phyloP scores from a whole-genome alignment of 2,797 vertebrate species.

The Pseudotriccus pelzelni region DNA sequence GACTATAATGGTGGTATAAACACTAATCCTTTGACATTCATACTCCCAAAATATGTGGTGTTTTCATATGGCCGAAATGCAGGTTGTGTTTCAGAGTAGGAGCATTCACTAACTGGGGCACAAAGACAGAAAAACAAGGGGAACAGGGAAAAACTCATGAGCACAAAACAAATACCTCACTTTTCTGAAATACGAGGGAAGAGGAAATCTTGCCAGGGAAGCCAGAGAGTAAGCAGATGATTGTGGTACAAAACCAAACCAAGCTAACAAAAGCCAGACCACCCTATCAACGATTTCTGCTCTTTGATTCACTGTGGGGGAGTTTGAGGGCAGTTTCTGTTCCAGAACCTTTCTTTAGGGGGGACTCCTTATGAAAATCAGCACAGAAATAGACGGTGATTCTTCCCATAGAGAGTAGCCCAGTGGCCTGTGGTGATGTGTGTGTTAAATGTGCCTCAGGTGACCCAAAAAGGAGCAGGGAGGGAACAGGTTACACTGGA shows the following conservation, averaged over 20 bases:
- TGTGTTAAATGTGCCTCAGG: fast-evolving
- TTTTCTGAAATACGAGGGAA: neutral
- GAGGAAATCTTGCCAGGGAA: neutral
- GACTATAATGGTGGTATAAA: neutral
- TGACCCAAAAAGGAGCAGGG: neutral
- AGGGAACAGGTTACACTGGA: neutral
- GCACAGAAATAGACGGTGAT: neutral
- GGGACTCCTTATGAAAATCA: neutral
- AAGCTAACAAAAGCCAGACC: neutral
- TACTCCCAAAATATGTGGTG: neutral
- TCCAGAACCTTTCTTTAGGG: neutral
- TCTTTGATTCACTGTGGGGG: neutral
- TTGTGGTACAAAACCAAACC: neutral
- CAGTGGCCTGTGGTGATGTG: neutral
- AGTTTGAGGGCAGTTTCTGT: neutral
- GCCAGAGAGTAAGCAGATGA: neutral
- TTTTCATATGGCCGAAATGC: neutral
- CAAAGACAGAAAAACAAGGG: neutral
- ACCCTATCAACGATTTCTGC: neutral
- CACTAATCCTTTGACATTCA: neutral
- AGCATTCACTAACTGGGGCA: neutral
- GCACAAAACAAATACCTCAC: neutral
- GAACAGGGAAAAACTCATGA: neutral
- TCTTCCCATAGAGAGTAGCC: neutral
- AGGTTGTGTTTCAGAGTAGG: neutral